Percentiles rank a stretch among this genome's conserved stretches.
Evolutionary conservation across 2,113 vertebrate genomes (phyloP).

Genomic region (Sander vitreus): DNA sequence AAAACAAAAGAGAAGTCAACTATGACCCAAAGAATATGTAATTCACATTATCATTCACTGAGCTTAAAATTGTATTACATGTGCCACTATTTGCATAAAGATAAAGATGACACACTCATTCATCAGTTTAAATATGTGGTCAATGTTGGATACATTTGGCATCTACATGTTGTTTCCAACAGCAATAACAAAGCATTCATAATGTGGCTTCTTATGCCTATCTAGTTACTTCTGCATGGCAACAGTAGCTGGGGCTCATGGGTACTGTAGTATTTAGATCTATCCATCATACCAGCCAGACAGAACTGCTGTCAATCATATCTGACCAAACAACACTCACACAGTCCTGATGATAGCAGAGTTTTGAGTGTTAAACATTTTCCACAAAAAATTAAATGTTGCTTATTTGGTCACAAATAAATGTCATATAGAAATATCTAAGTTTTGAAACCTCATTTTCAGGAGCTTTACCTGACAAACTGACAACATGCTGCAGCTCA

Average conservation of each 20-base stretch:
- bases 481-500: not conserved
- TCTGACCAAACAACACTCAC: not conserved
- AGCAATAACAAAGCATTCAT: not conserved
- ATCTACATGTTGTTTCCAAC: not conserved
- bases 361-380: not conserved
- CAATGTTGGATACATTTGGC: not conserved
- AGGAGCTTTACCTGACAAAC: not conserved
- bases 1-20: no score
- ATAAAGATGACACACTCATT: not conserved
- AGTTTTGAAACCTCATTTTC: not conserved
- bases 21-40: no score
- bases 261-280: not conserved
- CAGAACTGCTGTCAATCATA: not conserved
- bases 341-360: no score
- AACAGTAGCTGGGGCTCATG: conserved; percentile 6
- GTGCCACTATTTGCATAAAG: not conserved
- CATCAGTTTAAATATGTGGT: not conserved
- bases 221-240: not conserved
- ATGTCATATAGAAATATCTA: not conserved
- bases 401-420: not conserved
- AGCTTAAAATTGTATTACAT: not conserved
- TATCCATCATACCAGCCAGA: not conserved
- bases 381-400: no score
- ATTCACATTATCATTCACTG: not conserved
- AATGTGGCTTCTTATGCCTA: not conserved